These are phyloP conservation scores for Clarias batrachus DNA, from an alignment of 2,113 vertebrate genomes.

Conservation along the genomic window DNA sequence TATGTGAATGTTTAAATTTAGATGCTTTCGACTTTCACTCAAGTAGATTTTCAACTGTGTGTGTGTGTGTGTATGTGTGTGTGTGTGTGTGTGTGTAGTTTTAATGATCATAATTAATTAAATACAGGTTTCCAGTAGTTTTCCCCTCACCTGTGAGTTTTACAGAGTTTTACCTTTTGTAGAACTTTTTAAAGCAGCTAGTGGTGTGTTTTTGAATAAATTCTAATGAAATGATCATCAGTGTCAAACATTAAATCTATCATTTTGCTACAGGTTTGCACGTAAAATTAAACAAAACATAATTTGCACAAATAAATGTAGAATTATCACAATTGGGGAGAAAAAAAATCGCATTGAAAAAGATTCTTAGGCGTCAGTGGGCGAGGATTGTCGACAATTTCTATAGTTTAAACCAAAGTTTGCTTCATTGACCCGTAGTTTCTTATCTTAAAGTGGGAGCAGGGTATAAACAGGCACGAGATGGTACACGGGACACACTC, in stretches of 20 bases:
- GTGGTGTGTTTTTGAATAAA: neutral
- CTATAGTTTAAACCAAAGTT: neutral
- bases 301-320: neutral
- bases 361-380: neutral
- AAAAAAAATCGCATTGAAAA: neutral
- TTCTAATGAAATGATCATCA: neutral
- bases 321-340: neutral
- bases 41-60: neutral
- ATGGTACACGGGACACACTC: constrained; percentile 62
- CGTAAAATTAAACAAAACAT: neutral
- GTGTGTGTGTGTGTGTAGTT: no score
- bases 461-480: constrained; percentile 6
- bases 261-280: neutral
- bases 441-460: neutral
- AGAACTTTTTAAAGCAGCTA: neutral
- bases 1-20: neutral
- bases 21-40: neutral
- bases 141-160: neutral
- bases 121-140: neutral
- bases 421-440: neutral
- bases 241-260: neutral
- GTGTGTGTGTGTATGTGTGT: neutral
- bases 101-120: neutral
- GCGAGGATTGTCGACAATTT: no score
- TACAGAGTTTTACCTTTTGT: no score